Base-by-base conservation (phyloP, 2,888 invertebrate species). In the Melinaea marsaeus region DNA sequence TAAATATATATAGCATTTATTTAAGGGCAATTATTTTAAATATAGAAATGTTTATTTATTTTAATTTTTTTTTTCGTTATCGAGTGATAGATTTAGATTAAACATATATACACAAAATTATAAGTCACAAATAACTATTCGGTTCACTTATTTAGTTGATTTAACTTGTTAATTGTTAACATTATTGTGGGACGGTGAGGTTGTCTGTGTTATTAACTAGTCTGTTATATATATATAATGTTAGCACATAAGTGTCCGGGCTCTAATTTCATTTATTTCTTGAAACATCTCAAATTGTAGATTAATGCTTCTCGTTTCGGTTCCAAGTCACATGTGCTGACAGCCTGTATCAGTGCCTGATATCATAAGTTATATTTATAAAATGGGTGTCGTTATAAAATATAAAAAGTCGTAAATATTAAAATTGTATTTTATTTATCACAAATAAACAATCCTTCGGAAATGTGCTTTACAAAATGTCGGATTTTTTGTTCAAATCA, bases 121-220 rank as follows among this genome's bases (percentile, higher is more conserved):
- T 7, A 7, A 13, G 32, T 22, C 13, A 51, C 7, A 7, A 7
- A 32, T 32, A 32, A 22, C 32, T 51, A 9, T 51, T 51, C 6
- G 9, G 32, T 51, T 51, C 9, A 22, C 2, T 42, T 42, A 11
- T 9, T 42, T 9, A 9, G 7, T 9, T 9, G 42, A 6, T 9
- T 42, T 42, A 42, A 22, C 22, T 42, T 42, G 42, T 42, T 42
- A 42, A 37, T 37, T 13, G 9, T 48, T 48, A 22, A 22, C 22
- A 13, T 51, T 46, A 11, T 7, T 51, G 11, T 3, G 11, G 22
- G 5, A 47, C 11, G 37, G 57, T 45, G 45, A 45, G 55, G 42
- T 60, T 35, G 62, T 60, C 66, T 62, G 67, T 65, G 68, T 69
- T 67, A 64, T 59, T 66, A 68, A 62, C 71, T 71, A 71, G 71